Base-by-base conservation (phyloP, 2,113 vertebrate genomes). In the Bostrychus sinensis region DNA sequence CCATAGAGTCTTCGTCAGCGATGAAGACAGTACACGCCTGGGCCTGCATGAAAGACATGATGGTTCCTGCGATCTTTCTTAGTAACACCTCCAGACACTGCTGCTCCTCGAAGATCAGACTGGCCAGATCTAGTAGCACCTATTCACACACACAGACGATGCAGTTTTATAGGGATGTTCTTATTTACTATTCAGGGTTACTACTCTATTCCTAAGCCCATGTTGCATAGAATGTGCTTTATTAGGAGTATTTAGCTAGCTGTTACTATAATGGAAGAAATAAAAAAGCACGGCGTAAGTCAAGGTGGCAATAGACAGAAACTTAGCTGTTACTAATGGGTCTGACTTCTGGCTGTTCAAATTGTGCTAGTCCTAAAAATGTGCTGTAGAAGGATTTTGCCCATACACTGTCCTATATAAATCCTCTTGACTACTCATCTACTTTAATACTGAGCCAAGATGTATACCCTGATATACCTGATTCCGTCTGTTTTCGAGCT, bases 21-120 rank as follows among this genome's bases (percentile, higher is more conserved):
- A 96, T 97, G 88, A 98, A 98, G 71, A 99, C 93, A 0, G 96
- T 96, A 63, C 96, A 98, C 30, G 91, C 94, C 84, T 97, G 95
- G 55, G 96, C 95, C 81, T 96, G 96, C 96, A 99, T 98, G 85
- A 99, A 98, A 39, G 97, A 96, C 81, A 98, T 91, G 80, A 99
- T 98, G 5, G 94, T 98, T 59, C 94, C 96, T 20, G 95, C 94
- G 20, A 98, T 97, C 88, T 96, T 98, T 89, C 93, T 95, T 84
- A 99, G 87, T 50, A 98, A 91, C 13, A 98, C 94, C 82, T 98
- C 96, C 83, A 99, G 72, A 38, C 95, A 95, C 70, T 96, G 96
- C 50, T 99, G 97, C 82, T 99, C 96, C 85, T 99, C 97, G 65
- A 98, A 98, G 80, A 98, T 98, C 65, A 99, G 88, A 78, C 94